Evolutionary conservation across 2,113 vertebrate genomes (phyloP).

Genomic region (Poeciliopsis prolifica): DNA sequence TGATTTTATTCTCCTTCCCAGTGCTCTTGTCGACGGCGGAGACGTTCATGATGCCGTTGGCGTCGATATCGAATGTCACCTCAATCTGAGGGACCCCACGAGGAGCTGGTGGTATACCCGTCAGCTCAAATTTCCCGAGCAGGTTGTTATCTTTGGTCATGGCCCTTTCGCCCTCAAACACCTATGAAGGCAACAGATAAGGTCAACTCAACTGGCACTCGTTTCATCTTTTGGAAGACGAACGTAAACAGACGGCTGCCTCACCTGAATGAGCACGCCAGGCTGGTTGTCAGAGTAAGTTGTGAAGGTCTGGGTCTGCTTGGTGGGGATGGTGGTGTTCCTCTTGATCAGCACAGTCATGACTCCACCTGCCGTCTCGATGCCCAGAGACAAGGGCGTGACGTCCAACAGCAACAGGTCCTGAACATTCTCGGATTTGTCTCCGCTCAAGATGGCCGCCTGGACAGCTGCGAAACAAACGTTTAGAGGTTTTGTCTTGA

Average conservation of each 20-base stretch:
- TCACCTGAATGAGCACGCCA: slow-evolving; percentile 79
- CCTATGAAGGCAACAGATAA: slow-evolving; percentile 43
- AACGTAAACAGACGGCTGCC: not conserved
- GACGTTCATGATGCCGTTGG: slow-evolving; percentile 82
- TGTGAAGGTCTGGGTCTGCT: slow-evolving; percentile 80
- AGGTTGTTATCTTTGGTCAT: slow-evolving; percentile 85
- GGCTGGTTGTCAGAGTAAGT: slow-evolving; percentile 80
- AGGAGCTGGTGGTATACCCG: slow-evolving; percentile 77
- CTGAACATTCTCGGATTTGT: slow-evolving; percentile 81
- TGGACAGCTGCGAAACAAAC: slow-evolving; percentile 71
- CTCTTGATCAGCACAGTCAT: slow-evolving; percentile 81
- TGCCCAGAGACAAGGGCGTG: slow-evolving; percentile 80
- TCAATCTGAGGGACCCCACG: slow-evolving; percentile 80
- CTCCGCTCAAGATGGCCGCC: slow-evolving; percentile 80
- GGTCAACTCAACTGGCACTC: not conserved
- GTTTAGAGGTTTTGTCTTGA: not conserved
- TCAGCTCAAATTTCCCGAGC: slow-evolving; percentile 78
- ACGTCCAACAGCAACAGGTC: slow-evolving; percentile 82
- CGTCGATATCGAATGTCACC: slow-evolving; percentile 80
- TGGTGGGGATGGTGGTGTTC: slow-evolving; percentile 82
- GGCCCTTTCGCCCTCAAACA: slow-evolving; percentile 81
- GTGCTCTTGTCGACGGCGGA: slow-evolving; percentile 80
- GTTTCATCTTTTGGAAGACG: not conserved
- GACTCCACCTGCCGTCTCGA: slow-evolving; percentile 81
- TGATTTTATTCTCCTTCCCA: slow-evolving; percentile 87